Percentiles rank a stretch among this genome's conserved stretches.
These are phyloP conservation scores for Zaprionus kolodkinae DNA, from an alignment of 1,140 invertebrate species.

Conservation along the genomic window DNA sequence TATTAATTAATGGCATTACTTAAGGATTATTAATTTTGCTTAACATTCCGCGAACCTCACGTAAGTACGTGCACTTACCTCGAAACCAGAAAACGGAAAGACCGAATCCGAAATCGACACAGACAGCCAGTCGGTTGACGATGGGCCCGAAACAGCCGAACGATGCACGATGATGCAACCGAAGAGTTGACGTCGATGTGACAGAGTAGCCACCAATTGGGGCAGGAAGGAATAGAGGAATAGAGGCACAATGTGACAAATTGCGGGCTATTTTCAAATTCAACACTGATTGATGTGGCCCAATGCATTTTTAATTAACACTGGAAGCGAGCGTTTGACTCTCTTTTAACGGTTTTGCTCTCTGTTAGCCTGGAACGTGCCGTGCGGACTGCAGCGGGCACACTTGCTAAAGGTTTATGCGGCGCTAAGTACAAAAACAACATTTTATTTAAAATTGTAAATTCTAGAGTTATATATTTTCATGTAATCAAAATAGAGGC, in stretches of 20 bases:
- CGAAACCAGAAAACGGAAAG: slow-evolving; percentile 79
- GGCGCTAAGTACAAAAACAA: too few species aligned
- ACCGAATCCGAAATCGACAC: slow-evolving; percentile 47
- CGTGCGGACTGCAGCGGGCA: background rate
- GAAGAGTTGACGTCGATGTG: slow-evolving; percentile 1
- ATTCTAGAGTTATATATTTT: background rate
- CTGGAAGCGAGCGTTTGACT: background rate
- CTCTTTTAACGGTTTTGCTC: background rate
- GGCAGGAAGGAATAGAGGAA: slow-evolving; percentile 19
- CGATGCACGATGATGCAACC: slow-evolving; percentile 52
- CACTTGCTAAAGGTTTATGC: too few species aligned
- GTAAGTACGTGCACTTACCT: slow-evolving; percentile 69
- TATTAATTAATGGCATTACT: slow-evolving; percentile 38
- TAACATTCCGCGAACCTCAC: slow-evolving; percentile 22
- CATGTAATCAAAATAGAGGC: background rate
- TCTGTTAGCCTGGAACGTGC: background rate
- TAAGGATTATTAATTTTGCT: slow-evolving; percentile 37
- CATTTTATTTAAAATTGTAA: background rate
- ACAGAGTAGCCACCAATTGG: slow-evolving; percentile 47
- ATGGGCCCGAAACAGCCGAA: slow-evolving; percentile 21
- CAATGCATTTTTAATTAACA: slow-evolving; percentile 16
- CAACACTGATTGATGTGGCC: slow-evolving; percentile 19
- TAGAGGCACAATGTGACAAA: slow-evolving; percentile 14
- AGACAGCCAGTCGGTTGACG: slow-evolving; percentile 26
- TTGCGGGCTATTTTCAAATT: slow-evolving; percentile 36